Evolutionary conservation across 2,888 invertebrate genomes (phyloP), one percentile per base, ranked within the genome.

Genomic region (Dorcus hopei): DNA sequence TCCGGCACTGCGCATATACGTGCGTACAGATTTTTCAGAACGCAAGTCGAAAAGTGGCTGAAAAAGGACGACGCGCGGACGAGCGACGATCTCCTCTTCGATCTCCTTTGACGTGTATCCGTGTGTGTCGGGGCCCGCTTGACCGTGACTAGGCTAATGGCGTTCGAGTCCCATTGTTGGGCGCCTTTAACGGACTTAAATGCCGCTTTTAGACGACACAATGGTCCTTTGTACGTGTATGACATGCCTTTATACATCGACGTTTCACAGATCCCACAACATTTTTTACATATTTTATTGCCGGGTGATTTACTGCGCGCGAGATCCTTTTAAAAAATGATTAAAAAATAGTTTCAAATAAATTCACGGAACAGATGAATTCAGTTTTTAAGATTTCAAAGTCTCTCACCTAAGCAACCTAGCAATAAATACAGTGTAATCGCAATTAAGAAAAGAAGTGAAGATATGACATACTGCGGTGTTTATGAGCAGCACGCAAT

Each of bases 131-230:
- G 49, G 49, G 45, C 59, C 56, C 57, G 54, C 59, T 61, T 58
- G 64, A 64, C 65, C 68, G 65, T 70, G 69, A 70, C 68, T 68
- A 64, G 67, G 66, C 67, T 70, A 70, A 70, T 69, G 68, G 68
- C 66, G 67, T 59, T 67, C 61, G 65, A 38, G 49, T 62, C 62
- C 61, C 70, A 70, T 70, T 70, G 69, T 68, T 63, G 68, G 63
- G 59, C 63, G 63, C 65, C 63, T 67, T 66, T 65, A 60, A 63
- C 62, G 60, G 61, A 59, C 61, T 56, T 33, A 65, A 67, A 67
- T 67, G 67, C 68, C 68, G 66, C 66, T 65, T 58, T 58, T 65
- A 65, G 61, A 52, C 57, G 52, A 57, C 62, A 66, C 62, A 66
- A 64, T 63, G 61, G 62, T 52, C 55, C 61, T 61, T 66, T 64